Conservation (phyloP, 2,888 invertebrate genomes). For the Orthosia gothica region DNA sequence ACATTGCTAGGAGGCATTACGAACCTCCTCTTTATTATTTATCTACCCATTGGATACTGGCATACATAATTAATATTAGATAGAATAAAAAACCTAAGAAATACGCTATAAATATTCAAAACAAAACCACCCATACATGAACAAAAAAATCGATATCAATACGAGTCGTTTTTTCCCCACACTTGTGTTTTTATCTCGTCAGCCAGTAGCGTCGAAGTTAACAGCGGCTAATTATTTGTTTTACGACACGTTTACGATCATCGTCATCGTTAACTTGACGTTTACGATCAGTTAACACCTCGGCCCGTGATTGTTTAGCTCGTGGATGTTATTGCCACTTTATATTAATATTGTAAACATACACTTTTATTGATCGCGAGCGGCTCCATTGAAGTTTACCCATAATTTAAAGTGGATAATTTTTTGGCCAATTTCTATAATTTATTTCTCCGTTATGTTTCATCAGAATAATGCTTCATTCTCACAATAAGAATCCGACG, state of each 20-base stretch:
- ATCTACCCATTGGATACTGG: not conserved
- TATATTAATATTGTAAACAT: conserved; percentile 85
- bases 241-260: conserved; percentile 89
- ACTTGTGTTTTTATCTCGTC: conserved; percentile 68
- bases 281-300: conserved; percentile 89
- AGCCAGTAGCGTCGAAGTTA: conserved; percentile 72
- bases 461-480: conserved; percentile 21
- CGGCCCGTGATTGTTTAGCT: conserved; percentile 83
- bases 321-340: conserved; percentile 78
- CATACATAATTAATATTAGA: not conserved
- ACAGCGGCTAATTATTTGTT: conserved; percentile 88
- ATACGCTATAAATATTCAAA: conserved; percentile 13
- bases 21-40: not conserved
- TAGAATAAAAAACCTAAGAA: not conserved
- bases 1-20: not conserved
- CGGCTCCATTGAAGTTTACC: conserved; percentile 47
- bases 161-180: conserved; percentile 53
- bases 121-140: conserved; percentile 8
- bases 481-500: conserved; percentile 1
- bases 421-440: conserved; percentile 14
- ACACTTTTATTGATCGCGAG: conserved; percentile 56
- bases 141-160: conserved; percentile 39
- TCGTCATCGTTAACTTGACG: conserved; percentile 87
- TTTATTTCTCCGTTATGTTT: conserved; percentile 20
- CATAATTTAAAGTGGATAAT: conserved; percentile 28